Evolutionary conservation across 92 coral and sea anemone species (phyloP), one percentile per base, ranked within the genome.

Genomic region (Siderastrea siderea): DNA sequence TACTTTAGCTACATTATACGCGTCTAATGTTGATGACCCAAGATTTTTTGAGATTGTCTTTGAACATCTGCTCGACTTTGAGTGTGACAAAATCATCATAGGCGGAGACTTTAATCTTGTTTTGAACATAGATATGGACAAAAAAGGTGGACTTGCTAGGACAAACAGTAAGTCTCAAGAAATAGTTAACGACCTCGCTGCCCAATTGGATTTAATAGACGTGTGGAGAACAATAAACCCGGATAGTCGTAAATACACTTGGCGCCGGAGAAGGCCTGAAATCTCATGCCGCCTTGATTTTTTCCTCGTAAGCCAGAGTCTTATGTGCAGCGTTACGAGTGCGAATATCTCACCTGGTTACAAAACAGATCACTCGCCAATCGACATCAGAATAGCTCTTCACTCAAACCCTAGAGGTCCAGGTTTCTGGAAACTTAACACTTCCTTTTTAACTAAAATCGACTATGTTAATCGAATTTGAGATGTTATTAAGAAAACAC

Each of bases 221-320:
- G 38, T 0, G 38, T 0, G 38, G 38, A 26, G 38, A 26, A 26
- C 0, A 26, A 26, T 26, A 26, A 26, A 26, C 38, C 38, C 38
- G 38, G 38, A 26, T 26, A 26, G 38, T 26, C 38, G 38, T 26
- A 26, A 26, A 26, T 26, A 26, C 38, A 26, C 38, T 26, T 26
- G 38, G 38, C 38, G 38, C 38, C 38, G 38, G 12, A 68, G 74
- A 68, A 68, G 17, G 13, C 17, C 47, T 68, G 47, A 68, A 64
- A 64, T 64, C 69, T 9, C 47, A 68, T 68, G 74, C 74, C 74
- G 74, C 74, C 74, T 47, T 2, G 74, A 44, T 68, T 47, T 68
- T 26, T 68, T 68, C 74, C 74, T 12, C 49, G 47, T 68, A 44
- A 68, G 49, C 51, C 74, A 68, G 74, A 1, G 74, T 68, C 69